Percentiles rank a stretch among this genome's conserved stretches.
Evolutionary conservation across 2,888 invertebrate genomes (phyloP).

Genomic region (Choreutis nemorana): DNA sequence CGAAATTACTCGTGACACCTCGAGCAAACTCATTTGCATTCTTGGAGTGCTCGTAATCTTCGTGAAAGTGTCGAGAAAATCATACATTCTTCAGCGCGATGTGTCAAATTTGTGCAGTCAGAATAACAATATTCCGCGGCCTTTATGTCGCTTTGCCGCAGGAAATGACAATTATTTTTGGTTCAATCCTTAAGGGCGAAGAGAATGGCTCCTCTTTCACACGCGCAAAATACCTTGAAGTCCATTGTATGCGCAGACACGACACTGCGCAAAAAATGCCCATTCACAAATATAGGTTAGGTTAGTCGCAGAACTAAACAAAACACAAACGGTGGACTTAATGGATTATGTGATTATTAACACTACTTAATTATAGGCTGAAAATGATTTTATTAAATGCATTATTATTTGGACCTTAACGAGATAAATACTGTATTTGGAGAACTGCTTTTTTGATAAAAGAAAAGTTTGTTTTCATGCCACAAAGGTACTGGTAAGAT

Average conservation of each 20-base stretch:
- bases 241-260: conserved; percentile 38
- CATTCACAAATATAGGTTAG: conserved; percentile 66
- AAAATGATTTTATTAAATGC: too few species aligned
- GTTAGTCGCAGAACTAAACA: conserved; percentile 31
- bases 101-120: conserved; percentile 14
- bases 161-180: conserved; percentile 67
- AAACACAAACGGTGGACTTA: too few species aligned
- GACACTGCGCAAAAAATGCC: conserved; percentile 43
- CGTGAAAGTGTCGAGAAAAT: conserved; percentile 27
- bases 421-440: too few species aligned
- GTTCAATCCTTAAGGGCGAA: conserved; percentile 46
- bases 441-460: too few species aligned
- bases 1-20: conserved; percentile 16
- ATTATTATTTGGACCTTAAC: too few species aligned
- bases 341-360: too few species aligned
- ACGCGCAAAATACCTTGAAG: conserved; percentile 56
- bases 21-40: conserved; percentile 27
- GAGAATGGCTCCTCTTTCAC: conserved; percentile 58
- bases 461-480: too few species aligned
- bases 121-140: conserved; percentile 22
- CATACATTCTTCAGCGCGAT: conserved; percentile 23
- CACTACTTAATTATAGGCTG: too few species aligned
- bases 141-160: conserved; percentile 42
- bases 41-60: conserved; percentile 22
- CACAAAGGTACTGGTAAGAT: too few species aligned